Evolutionary conservation across 1,140 invertebrate genomes (phyloP).

Genomic region (Drosophila biarmipes): DNA sequence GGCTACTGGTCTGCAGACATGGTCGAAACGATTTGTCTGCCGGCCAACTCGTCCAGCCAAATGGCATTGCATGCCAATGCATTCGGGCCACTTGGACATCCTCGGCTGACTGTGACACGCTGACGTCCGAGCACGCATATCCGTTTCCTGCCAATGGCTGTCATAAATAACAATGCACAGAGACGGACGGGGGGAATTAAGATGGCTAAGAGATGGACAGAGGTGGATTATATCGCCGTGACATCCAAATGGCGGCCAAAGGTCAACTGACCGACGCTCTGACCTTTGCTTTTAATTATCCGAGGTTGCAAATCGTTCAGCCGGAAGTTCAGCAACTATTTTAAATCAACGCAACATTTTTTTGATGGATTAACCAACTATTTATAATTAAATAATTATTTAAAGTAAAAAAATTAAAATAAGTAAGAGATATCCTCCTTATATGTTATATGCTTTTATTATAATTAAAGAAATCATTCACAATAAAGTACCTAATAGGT

Average conservation of each 20-base stretch:
- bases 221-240: constrained; percentile 39
- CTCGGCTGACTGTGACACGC: constrained; percentile 48
- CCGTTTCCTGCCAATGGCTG: constrained; percentile 64
- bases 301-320: neutral
- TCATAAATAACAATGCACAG: constrained; percentile 71
- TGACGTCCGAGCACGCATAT: constrained; percentile 63
- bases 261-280: constrained; percentile 8
- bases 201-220: neutral
- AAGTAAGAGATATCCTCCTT: too few relatives aligned
- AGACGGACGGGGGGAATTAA: constrained; percentile 4
- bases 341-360: too few relatives aligned
- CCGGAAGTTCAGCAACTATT: too few relatives aligned
- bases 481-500: neutral
- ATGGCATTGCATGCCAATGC: constrained; percentile 43
- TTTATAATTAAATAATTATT: too few relatives aligned
- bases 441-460: too few relatives aligned
- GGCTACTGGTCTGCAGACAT: constrained; percentile 5
- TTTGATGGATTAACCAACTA: too few relatives aligned
- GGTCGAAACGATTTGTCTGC: constrained; percentile 63
- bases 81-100: constrained; percentile 21
- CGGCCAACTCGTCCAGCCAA: constrained; percentile 44
- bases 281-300: constrained; percentile 8
- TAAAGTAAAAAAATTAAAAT: too few relatives aligned
- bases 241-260: constrained; percentile 26
- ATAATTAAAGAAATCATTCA: too few relatives aligned